These are phyloP conservation scores for Spheniscus humboldti DNA, from an alignment of 2,797 vertebrate genomes.

Conservation along the genomic window DNA sequence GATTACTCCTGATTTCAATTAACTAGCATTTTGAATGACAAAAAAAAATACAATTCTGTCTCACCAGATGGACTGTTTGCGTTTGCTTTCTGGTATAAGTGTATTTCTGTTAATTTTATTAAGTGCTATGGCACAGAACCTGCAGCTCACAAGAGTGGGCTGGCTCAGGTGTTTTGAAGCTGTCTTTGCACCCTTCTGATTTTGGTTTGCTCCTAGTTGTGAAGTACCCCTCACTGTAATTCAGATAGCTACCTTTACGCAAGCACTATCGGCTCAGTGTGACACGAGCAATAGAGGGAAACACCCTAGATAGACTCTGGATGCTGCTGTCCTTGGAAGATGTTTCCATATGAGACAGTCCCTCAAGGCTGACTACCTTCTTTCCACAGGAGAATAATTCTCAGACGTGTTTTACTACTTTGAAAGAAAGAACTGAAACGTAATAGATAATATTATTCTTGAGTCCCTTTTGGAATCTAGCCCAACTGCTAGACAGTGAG, in stretches of 20 bases:
- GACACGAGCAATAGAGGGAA: background rate
- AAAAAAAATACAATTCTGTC: background rate
- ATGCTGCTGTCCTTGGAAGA: background rate
- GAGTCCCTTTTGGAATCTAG: background rate
- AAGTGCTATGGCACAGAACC: background rate
- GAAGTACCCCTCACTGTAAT: background rate
- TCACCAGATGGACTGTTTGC: background rate
- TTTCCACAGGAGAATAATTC: background rate
- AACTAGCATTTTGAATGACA: background rate
- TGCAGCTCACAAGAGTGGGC: background rate
- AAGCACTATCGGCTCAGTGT: accelerated
- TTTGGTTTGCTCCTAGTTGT: background rate
- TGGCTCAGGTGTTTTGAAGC: background rate
- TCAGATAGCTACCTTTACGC: background rate
- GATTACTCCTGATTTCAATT: background rate
- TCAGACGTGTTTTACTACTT: background rate
- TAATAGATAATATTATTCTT: background rate
- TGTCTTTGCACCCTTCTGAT: background rate
- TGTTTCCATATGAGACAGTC: background rate
- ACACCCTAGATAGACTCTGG: background rate
- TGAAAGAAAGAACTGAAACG: background rate
- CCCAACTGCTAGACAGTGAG: background rate
- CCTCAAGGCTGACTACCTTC: background rate
- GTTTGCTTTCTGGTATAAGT: background rate
- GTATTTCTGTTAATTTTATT: background rate